A percentile compares a stretch with the other conserved stretches of the same genome.
These are phyloP conservation scores for Atherinosoma microstoma DNA, from an alignment of 2,797 vertebrate species.

Conservation along the genomic window DNA sequence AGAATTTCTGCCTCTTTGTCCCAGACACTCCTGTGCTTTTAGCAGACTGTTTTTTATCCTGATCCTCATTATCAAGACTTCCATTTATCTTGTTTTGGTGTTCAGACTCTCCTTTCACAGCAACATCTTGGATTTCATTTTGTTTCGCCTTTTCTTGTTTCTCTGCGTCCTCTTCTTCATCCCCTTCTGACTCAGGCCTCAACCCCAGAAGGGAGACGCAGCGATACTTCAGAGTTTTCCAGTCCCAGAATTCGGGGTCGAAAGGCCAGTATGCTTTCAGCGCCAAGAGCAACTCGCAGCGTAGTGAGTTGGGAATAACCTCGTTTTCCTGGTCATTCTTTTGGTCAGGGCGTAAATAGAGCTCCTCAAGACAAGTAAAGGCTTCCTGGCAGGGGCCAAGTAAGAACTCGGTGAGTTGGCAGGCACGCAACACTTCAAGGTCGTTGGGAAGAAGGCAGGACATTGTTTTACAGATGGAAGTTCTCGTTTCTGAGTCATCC, in stretches of 20 bases:
- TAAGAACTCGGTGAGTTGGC: slow-evolving; percentile 95
- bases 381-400: slow-evolving; percentile 88
- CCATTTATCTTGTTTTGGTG: slow-evolving; percentile 59
- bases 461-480: slow-evolving; percentile 94
- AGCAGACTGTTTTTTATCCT: slow-evolving; percentile 19
- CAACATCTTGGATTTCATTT: slow-evolving; percentile 68
- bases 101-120: slow-evolving; percentile 51
- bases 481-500: slow-evolving; percentile 90
- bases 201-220: slow-evolving; percentile 91
- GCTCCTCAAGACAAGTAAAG: slow-evolving; percentile 90
- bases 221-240: slow-evolving; percentile 95
- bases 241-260: slow-evolving; percentile 99
- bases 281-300: slow-evolving; percentile 94
- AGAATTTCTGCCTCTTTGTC: slow-evolving; percentile 90
- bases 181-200: slow-evolving; percentile 87
- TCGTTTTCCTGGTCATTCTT: slow-evolving; percentile 94
- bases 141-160: slow-evolving; percentile 79
- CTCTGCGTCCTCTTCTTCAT: slow-evolving; percentile 63
- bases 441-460: slow-evolving; percentile 93
- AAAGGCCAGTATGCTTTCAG: slow-evolving; percentile 98
- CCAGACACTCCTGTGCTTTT: slow-evolving; percentile 30
- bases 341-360: slow-evolving; percentile 93
- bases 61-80: slow-evolving; percentile 41
- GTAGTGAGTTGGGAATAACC: slow-evolving; percentile 94
- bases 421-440: slow-evolving; percentile 94